These are phyloP conservation scores for Ophonus ardosiacus DNA, from an alignment of 2,888 invertebrate genomes.

Conservation along the genomic window DNA sequence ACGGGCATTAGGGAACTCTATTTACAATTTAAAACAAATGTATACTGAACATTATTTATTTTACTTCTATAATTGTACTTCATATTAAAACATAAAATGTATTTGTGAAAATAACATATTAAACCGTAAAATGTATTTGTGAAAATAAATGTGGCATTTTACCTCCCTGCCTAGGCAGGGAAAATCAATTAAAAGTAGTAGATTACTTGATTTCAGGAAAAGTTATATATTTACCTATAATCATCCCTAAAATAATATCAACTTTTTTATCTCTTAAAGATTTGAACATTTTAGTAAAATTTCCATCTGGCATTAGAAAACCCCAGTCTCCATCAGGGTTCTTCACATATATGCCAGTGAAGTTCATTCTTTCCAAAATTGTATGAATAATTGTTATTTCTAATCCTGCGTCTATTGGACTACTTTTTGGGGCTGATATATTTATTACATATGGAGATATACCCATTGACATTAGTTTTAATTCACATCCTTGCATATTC, in stretches of 20 bases:
- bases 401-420: background rate
- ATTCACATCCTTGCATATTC: constrained; percentile 12
- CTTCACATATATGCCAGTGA: background rate
- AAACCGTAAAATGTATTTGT: no score
- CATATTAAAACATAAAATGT: no score
- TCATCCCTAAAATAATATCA: constrained; percentile 22
- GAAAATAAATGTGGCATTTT: no score
- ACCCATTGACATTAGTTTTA: constrained; percentile 28
- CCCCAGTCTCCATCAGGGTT: constrained; percentile 39
- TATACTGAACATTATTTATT: no score
- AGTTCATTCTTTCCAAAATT: constrained; percentile 24
- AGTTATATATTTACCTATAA: background rate
- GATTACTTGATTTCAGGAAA: no score
- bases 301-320: background rate
- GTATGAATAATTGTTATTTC: constrained; percentile 42
- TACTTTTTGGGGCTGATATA: constrained; percentile 21
- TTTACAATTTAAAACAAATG: no score
- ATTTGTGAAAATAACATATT: no score
- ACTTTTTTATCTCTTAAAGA: constrained; percentile 16
- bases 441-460: constrained; percentile 31
- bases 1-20: no score
- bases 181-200: no score
- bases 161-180: no score
- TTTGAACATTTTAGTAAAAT: constrained; percentile 43
- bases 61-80: no score